Base-by-base conservation (phyloP, 2,797 vertebrate species). In the Emys orbicularis region DNA sequence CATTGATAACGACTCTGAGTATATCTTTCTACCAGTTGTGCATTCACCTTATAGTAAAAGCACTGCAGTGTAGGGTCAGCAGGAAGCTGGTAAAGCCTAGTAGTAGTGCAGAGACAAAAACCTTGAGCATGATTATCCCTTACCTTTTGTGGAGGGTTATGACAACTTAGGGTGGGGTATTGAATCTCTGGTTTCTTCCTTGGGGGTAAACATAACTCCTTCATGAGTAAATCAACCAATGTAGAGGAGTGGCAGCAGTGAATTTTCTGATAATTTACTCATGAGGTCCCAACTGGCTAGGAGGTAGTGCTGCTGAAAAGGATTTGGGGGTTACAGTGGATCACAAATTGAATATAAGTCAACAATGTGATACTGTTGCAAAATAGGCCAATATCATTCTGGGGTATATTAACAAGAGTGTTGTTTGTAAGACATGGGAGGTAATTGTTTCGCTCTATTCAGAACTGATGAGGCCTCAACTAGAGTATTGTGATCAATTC, bases 141-240 rank as follows among this genome's bases (percentile, higher is more conserved):
- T 92, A 80, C 74, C 44, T 93, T 90, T 59, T 44, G 74, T 83
- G 79, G 74, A 82, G 72, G 82, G 61, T 12, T 53, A 77, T 88
- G 89, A 93, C 81, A 87, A 79, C 72, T 86, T 88, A 86, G 82
- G 87, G 54, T 56, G 47, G 87, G 87, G 52, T 29, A 91, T 34
- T 84, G 72, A 91, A 72, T 77, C 87, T 84, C 91, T 93, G 87
- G 81, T 86, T 86, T 79, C 74, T 81, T 56, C 84, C 84, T 50
- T 80, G 81, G 61, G 87, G 16, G 86, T 90, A 93, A 92, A 90
- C 82, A 88, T 47, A 88, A 84, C 82, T 87, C 93, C 91, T 87
- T 88, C 79, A 54, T 68, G 74, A 84, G 82, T 83, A 91, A 93
- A 93, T 90, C 72, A 89, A 50, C 34, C 34, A 68, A 37, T 19